Conservation (phyloP, 2,888 invertebrate genomes). For the Ptycholaimellus sp. region DNA sequence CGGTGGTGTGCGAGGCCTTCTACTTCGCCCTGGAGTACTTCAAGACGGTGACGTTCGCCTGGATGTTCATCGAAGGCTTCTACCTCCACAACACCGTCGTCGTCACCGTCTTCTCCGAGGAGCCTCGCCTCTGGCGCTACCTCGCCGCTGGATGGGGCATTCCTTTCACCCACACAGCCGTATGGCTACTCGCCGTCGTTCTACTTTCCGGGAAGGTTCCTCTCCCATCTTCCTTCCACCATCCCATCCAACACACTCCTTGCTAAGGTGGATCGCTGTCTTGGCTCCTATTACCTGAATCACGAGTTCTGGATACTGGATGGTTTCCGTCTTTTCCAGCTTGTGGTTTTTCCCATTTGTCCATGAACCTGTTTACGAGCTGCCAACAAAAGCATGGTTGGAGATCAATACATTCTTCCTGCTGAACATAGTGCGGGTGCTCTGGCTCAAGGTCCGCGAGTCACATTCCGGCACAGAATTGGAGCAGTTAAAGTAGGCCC, state of each 20-base stretch:
- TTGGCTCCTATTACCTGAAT: constrained; percentile 23
- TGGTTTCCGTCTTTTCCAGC: constrained; percentile 29
- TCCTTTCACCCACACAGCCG: constrained; percentile 18
- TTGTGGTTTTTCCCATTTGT: background rate
- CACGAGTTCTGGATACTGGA: constrained; percentile 52
- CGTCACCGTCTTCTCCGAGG: constrained; percentile 37
- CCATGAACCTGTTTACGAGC: background rate
- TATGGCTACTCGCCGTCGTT: constrained; percentile 19
- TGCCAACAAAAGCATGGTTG: constrained; percentile 7
- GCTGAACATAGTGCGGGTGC: constrained; percentile 31
- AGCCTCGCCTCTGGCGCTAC: constrained; percentile 26
- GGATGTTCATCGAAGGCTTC: constrained; percentile 87
- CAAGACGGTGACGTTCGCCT: constrained; percentile 68
- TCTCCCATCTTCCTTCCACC: too few relatives aligned
- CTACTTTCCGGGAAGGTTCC: constrained; percentile 17
- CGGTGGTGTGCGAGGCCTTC: constrained; percentile 49
- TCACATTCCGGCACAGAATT: constrained; percentile 28
- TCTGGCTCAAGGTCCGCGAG: constrained; percentile 30
- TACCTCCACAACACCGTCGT: constrained; percentile 53
- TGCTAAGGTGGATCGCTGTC: constrained; percentile 19
- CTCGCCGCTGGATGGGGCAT: constrained; percentile 27
- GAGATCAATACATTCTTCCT: constrained; percentile 32
- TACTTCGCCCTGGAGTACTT: constrained; percentile 63
- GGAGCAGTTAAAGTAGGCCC: constrained; percentile 29
- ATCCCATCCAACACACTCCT: too few relatives aligned